Evolutionary conservation across 2,797 vertebrate genomes (phyloP).

Genomic region (Borostomias antarcticus): DNA sequence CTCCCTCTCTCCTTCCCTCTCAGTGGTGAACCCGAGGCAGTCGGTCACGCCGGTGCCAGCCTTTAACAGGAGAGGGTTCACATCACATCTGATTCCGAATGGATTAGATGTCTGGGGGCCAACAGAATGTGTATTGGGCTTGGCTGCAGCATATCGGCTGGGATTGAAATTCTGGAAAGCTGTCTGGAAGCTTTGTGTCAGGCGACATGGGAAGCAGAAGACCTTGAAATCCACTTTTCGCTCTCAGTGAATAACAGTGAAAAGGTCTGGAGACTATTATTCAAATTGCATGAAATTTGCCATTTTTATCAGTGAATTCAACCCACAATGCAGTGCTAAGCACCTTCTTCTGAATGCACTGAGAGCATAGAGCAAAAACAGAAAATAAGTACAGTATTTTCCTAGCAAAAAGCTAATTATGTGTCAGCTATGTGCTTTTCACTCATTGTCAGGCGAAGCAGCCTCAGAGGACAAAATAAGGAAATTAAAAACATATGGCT

Average conservation of each 20-base stretch:
- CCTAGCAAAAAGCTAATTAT: conserved; percentile 37
- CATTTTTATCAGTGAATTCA: conserved; percentile 73
- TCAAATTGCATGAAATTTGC: conserved; percentile 71
- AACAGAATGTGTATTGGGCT: too few relatives aligned
- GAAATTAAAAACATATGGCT: neutral
- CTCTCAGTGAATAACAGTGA: conserved; percentile 54
- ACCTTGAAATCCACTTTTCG: conserved; percentile 58
- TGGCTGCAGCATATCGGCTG: neutral
- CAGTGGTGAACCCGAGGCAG: conserved; percentile 25
- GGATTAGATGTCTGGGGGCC: neutral
- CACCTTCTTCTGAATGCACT: conserved; percentile 60
- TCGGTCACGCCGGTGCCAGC: neutral
- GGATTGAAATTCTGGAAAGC: neutral
- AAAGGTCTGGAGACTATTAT: conserved; percentile 67
- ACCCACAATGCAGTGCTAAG: conserved; percentile 65
- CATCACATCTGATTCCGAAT: neutral
- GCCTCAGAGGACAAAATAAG: neutral
- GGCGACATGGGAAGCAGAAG: conserved; percentile 42
- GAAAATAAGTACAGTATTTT: conserved; percentile 35
- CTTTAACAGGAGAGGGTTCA: neutral
- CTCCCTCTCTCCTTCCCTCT: neutral
- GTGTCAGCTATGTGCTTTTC: conserved; percentile 20
- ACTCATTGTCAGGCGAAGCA: conserved; percentile 36
- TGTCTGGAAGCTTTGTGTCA: conserved; percentile 41
- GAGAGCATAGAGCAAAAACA: conserved; percentile 60